Evolutionary conservation across 1,140 invertebrate genomes (phyloP).

Genomic region (Gonatopus flavifemur): DNA sequence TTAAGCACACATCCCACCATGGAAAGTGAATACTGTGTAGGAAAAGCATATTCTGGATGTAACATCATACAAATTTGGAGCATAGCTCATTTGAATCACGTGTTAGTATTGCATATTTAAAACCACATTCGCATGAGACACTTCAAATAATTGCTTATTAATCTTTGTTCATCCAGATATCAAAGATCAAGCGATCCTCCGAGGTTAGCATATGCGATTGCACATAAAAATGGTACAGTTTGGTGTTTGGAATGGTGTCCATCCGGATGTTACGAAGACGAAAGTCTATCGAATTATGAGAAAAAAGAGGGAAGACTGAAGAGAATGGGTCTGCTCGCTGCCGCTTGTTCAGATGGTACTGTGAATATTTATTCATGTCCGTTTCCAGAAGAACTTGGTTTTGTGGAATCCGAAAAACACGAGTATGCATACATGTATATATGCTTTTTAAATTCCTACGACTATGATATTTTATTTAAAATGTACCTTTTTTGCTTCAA

Average conservation of each 20-base stretch:
- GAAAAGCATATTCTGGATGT: slow-evolving; percentile 45
- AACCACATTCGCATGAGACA: background rate
- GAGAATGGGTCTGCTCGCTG: slow-evolving; percentile 70
- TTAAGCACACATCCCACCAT: slow-evolving; percentile 57
- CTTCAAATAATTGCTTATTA: background rate
- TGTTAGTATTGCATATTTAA: slow-evolving; percentile 31
- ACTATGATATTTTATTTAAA: background rate
- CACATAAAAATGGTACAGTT: slow-evolving; percentile 67
- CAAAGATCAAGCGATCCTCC: slow-evolving; percentile 18
- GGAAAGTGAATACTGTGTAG: slow-evolving; percentile 48
- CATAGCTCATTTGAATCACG: slow-evolving; percentile 53
- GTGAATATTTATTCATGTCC: slow-evolving; percentile 66
- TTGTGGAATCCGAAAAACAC: slow-evolving; percentile 13
- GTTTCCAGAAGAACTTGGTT: slow-evolving; percentile 52
- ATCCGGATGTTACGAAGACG: slow-evolving; percentile 64
- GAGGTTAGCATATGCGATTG: slow-evolving; percentile 60
- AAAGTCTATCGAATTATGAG: slow-evolving; percentile 34
- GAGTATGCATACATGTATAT: slow-evolving; percentile 17
- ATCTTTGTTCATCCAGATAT: slow-evolving; percentile 17
- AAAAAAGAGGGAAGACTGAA: slow-evolving; percentile 23
- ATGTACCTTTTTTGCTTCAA: slow-evolving; percentile 13
- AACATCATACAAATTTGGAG: slow-evolving; percentile 66
- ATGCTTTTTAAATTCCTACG: background rate
- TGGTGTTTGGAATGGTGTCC: slow-evolving; percentile 78
- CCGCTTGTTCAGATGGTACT: slow-evolving; percentile 66